These are phyloP conservation scores for Cerceris ruficornis DNA, from an alignment of 2,888 invertebrate species.

Conservation along the genomic window DNA sequence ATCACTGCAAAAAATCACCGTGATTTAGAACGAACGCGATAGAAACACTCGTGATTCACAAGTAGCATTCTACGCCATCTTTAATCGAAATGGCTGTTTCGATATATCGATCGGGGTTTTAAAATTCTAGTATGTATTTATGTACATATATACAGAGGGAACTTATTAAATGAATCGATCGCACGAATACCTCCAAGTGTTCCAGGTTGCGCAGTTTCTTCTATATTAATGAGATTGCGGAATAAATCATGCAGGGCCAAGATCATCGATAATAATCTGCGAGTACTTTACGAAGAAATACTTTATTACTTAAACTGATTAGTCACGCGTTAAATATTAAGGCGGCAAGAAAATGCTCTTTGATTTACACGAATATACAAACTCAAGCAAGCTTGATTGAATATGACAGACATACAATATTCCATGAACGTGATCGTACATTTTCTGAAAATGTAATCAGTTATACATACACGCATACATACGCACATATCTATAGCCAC, in stretches of 20 bases:
- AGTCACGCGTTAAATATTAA: conserved; percentile 56
- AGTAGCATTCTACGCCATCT: too few relatives aligned
- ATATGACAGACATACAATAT: conserved; percentile 27
- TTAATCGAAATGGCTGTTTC: not conserved
- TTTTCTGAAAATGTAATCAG: conserved; percentile 30
- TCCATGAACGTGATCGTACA: conserved; percentile 1
- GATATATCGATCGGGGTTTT: conserved; percentile 6
- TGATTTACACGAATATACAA: conserved; percentile 57
- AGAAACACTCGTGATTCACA: too few relatives aligned
- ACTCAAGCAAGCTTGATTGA: conserved; percentile 25
- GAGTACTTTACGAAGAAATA: conserved; percentile 51
- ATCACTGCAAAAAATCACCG: too few relatives aligned
- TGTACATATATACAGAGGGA: not conserved
- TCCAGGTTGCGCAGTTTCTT: not conserved
- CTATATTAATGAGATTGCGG: not conserved
- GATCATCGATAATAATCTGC: not conserved
- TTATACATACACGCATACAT: conserved; percentile 30
- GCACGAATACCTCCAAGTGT: not conserved
- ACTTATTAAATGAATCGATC: not conserved
- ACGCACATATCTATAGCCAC: conserved; percentile 16
- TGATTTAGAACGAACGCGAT: too few relatives aligned
- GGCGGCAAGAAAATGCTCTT: conserved; percentile 54
- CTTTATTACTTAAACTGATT: conserved; percentile 56
- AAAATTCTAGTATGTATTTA: not conserved
- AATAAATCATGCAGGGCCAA: not conserved